Evolutionary conservation across 2,113 vertebrate species (phyloP).

Genomic region (Engraulis encrasicolus): DNA sequence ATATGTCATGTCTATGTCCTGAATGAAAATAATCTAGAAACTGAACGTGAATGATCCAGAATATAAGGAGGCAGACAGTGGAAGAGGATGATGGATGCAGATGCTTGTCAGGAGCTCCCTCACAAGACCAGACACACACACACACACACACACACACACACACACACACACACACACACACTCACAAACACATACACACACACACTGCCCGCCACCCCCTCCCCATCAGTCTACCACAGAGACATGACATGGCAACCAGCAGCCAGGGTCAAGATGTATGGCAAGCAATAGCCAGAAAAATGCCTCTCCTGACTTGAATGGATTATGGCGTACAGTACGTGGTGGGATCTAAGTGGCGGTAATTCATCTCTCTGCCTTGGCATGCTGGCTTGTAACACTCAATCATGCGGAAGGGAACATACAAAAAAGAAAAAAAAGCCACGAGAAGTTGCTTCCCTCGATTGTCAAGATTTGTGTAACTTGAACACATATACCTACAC

Average conservation of each 20-base stretch:
- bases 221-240: not conserved
- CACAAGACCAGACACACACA: no score
- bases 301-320: slow-evolving; percentile 9
- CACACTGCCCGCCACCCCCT: not conserved
- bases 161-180: no score
- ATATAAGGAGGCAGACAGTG: no score
- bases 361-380: slow-evolving; percentile 17
- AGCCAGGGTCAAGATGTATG: not conserved
- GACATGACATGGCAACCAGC: slow-evolving; percentile 13
- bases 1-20: no score
- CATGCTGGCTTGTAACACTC: not conserved
- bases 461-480: not conserved
- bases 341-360: not conserved
- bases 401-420: slow-evolving; percentile 33
- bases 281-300: slow-evolving; percentile 1
- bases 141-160: no score
- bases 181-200: no score
- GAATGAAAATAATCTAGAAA: no score
- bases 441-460: not conserved
- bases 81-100: no score
- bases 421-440: slow-evolving; percentile 22
- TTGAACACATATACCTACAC: no score
- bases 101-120: no score
- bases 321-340: slow-evolving; percentile 18
- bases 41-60: no score